Evolutionary conservation across 2,888 invertebrate species (phyloP).

Genomic region (Cheilosia variabilis): DNA sequence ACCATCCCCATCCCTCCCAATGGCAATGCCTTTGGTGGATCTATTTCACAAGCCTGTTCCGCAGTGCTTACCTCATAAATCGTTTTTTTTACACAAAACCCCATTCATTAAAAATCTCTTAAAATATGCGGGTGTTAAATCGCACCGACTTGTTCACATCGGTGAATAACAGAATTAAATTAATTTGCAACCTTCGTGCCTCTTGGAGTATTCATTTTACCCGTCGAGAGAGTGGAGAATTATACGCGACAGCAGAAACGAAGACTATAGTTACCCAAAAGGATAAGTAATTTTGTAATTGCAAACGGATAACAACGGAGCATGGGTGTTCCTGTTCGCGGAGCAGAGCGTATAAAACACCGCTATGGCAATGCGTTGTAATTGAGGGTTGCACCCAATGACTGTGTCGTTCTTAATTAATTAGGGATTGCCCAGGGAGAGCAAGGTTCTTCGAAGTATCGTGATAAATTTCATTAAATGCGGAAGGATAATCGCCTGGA

Average conservation of each 20-base stretch:
- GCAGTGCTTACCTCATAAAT: no score
- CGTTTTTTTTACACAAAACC: no score
- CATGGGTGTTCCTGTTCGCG: not conserved
- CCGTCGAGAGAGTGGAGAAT: not conserved
- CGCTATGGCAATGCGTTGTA: constrained; percentile 19
- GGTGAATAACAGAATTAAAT: constrained; percentile 25
- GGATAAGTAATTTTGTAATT: constrained; percentile 36
- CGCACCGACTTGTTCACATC: not conserved
- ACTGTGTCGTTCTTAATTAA: constrained; percentile 49
- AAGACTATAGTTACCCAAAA: not conserved
- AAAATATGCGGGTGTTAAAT: not conserved
- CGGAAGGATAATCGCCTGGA: constrained; percentile 1
- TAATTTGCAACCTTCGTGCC: constrained; percentile 4
- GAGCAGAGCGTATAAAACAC: constrained; percentile 19
- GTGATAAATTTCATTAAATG: constrained; percentile 15
- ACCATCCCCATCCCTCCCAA: no score
- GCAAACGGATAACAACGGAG: constrained; percentile 28
- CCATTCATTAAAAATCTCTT: no score
- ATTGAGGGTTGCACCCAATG: constrained; percentile 40
- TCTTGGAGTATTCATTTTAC: constrained; percentile 7
- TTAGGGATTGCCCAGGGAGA: not conserved
- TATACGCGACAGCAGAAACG: not conserved
- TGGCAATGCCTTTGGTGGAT: no score
- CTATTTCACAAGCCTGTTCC: no score
- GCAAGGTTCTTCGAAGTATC: not conserved